Evolutionary conservation across 2,888 invertebrate species (phyloP).

Genomic region (Folsomia candida): DNA sequence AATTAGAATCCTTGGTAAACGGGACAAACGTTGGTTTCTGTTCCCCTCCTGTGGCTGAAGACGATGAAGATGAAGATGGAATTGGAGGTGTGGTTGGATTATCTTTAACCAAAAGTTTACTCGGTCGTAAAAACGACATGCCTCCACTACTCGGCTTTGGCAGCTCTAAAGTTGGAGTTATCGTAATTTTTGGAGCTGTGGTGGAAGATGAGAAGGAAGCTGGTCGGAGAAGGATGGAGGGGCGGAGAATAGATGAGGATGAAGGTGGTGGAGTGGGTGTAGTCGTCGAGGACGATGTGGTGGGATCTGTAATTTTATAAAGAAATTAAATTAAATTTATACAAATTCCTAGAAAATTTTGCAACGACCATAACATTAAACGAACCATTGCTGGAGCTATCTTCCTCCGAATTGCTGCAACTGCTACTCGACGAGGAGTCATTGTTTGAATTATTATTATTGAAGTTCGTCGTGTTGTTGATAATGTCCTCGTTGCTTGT

Average conservation of each 20-base stretch:
- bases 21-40: conserved; percentile 15
- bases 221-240: neutral
- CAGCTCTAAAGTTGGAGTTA: neutral
- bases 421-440: too few species aligned
- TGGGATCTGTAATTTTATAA: neutral
- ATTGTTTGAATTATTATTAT: too few species aligned
- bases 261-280: neutral
- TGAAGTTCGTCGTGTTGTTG: too few species aligned
- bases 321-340: neutral
- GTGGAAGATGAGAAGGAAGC: neutral
- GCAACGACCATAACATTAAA: neutral
- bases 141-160: neutral
- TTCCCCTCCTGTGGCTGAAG: neutral
- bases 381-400: neutral
- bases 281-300: neutral
- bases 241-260: neutral
- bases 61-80: neutral
- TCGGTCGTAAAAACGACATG: neutral
- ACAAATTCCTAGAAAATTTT: neutral
- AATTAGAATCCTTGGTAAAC: conserved; percentile 12
- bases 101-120: neutral
- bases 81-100: neutral
- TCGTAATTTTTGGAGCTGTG: neutral
- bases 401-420: neutral
- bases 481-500: neutral